Evolutionary conservation across 2,113 vertebrate genomes (phyloP).

Genomic region (Rhea pennata): DNA sequence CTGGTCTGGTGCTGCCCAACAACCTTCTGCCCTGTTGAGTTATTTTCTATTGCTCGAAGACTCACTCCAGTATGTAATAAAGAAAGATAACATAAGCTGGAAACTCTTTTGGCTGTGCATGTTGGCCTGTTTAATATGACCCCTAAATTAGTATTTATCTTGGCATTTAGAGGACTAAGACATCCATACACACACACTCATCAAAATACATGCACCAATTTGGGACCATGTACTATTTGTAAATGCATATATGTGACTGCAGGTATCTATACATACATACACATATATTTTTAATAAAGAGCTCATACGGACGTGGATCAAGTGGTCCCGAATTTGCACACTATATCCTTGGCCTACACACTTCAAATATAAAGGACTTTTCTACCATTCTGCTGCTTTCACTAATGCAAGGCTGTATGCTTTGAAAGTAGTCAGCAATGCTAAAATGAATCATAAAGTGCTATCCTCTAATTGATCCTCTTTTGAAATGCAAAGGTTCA

Average conservation of each 20-base stretch:
- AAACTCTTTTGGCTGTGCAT: not conserved
- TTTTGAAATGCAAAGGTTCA: not conserved
- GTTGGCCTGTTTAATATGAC: not conserved
- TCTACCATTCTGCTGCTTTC: not conserved
- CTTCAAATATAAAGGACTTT: not conserved
- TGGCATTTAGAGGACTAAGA: not conserved
- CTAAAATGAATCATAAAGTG: not conserved
- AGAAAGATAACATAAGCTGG: not conserved
- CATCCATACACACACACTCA: accelerated
- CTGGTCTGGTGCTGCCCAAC: not conserved
- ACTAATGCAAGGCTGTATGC: not conserved
- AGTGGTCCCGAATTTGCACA: not conserved
- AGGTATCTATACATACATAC: not conserved
- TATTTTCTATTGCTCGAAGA: not conserved
- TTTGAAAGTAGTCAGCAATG: not conserved
- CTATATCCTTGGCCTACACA: not conserved
- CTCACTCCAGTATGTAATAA: not conserved
- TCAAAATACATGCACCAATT: not conserved
- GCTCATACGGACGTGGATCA: not conserved
- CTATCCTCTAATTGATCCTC: not conserved
- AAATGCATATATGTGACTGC: not conserved
- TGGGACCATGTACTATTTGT: not conserved
- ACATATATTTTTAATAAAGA: not conserved
- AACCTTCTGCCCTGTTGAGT: not conserved
- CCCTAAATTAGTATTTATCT: not conserved